Evolutionary conservation across 2,113 vertebrate species (phyloP).

Genomic region (Micromys minutus): DNA sequence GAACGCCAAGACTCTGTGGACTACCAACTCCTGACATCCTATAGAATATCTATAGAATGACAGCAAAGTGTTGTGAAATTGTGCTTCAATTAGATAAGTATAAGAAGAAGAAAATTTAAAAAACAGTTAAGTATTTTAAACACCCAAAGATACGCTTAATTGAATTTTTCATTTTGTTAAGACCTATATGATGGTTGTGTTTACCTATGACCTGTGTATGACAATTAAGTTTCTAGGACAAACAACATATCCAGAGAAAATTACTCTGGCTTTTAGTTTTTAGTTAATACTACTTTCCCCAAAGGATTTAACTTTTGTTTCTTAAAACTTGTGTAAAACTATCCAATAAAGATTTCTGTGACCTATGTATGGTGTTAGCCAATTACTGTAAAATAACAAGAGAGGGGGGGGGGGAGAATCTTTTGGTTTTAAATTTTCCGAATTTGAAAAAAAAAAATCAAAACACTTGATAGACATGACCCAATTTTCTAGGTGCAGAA

Average conservation of each 20-base stretch:
- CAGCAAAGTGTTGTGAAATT: background rate
- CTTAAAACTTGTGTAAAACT: conserved; percentile 1
- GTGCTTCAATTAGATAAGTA: background rate
- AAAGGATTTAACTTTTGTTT: conserved; percentile 7
- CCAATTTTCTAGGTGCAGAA: background rate
- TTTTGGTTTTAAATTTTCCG: background rate
- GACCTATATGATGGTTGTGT: background rate
- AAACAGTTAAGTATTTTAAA: conserved; percentile 44
- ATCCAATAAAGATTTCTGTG: background rate
- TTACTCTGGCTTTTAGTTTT: conserved; percentile 1
- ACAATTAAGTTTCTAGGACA: background rate
- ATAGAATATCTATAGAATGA: background rate
- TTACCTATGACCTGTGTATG: background rate
- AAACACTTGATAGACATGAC: background rate
- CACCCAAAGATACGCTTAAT: background rate
- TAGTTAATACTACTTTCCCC: background rate
- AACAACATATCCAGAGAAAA: background rate
- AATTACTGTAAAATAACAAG: conserved; percentile 27
- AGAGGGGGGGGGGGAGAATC: no score
- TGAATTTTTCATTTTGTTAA: conserved; percentile 35
- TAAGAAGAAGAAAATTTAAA: no score
- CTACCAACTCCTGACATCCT: background rate
- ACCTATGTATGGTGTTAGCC: background rate
- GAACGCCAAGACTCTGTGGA: background rate
- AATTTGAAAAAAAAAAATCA: background rate